Base-by-base conservation (phyloP, 2,888 invertebrate species). In the Phragmatobia fuliginosa region DNA sequence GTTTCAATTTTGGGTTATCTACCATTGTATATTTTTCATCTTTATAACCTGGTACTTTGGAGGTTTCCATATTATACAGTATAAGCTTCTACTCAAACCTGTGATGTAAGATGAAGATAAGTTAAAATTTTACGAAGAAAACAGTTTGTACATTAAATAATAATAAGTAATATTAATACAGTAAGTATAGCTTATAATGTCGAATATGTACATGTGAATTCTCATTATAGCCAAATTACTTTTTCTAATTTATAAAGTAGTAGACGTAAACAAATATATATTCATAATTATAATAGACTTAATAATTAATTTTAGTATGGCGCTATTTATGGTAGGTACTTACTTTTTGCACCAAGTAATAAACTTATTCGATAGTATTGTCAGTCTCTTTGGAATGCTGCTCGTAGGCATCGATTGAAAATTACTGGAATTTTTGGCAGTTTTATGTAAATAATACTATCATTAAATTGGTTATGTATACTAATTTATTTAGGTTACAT, bases 61-160 rank as follows among this genome's bases (percentile, higher is more conserved):
- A 32, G 96, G 96, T 7, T 96, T 96, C 81, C 96, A 96, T 76
- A 94, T 96, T 81, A 89, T 95, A 79, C 94, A 95, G 87, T 96
- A 90, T 92, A 96, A 91, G 91, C 94, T 96, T 75, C 82, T 92
- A 33, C 86, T 90, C 63, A 86, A 85, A 72, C 66, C 77, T 41
- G 77, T 78, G 52, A 52, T 68, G 36, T 75, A 74, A 63, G 60
- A 32, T 70, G 62, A 59, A 59, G 11, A 21, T 59, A 21, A 32
- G 18, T 21, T 2, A 2, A 32, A 56, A 49, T 14, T 52, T 52
- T 52, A 25, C 25, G 11, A 16, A 28, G 6, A 7, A 25, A 16
- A 56, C 5, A 52, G 11, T 52, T 28, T 28, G 6, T 56, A 28
- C 28, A 45, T 18, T 16, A 33, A n/a, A 49, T 64, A 8, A 32